A percentile compares a stretch with the other conserved stretches of the same genome.
Conservation (phyloP, 1,140 invertebrate species). For the Rhynchophorus ferrugineus region DNA sequence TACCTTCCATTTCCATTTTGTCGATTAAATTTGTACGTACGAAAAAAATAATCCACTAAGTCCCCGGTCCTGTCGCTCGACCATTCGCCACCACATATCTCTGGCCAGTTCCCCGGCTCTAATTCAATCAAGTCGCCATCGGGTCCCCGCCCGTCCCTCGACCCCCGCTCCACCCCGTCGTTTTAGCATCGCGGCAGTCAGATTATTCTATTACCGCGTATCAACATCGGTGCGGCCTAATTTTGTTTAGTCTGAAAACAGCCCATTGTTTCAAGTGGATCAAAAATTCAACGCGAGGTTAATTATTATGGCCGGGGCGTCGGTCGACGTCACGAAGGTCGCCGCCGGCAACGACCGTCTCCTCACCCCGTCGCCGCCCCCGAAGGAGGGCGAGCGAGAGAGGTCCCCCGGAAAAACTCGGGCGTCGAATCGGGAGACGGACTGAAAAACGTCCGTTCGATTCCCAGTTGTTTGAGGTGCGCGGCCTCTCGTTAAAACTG, state of each 20-base stretch:
- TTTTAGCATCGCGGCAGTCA: constrained; percentile 32
- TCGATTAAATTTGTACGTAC: too few species aligned
- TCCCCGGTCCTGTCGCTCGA: too few species aligned
- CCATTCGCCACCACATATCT: too few species aligned
- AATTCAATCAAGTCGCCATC: neutral
- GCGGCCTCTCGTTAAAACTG: too few species aligned
- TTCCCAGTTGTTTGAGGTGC: too few species aligned
- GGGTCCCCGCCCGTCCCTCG: neutral
- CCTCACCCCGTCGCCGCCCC: too few species aligned
- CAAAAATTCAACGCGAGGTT: constrained; percentile 43
- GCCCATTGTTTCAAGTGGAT: constrained; percentile 44
- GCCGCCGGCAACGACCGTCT: constrained; percentile 7
- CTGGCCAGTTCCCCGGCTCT: too few species aligned
- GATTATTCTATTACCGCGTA: constrained; percentile 46
- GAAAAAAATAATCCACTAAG: too few species aligned
- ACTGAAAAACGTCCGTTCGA: too few species aligned
- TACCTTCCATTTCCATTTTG: too few species aligned
- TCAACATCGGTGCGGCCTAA: constrained; percentile 42
- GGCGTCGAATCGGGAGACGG: neutral
- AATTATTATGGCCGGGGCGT: constrained; percentile 37
- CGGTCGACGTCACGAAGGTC: constrained; percentile 1
- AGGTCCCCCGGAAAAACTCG: neutral
- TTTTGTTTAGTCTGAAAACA: constrained; percentile 45
- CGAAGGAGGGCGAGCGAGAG: neutral
- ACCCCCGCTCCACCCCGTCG: constrained; percentile 4